Percentiles rank a stretch among this genome's conserved stretches.
These are phyloP conservation scores for Sphaeramia orbicularis DNA, from an alignment of 2,797 vertebrate species.

Conservation along the genomic window DNA sequence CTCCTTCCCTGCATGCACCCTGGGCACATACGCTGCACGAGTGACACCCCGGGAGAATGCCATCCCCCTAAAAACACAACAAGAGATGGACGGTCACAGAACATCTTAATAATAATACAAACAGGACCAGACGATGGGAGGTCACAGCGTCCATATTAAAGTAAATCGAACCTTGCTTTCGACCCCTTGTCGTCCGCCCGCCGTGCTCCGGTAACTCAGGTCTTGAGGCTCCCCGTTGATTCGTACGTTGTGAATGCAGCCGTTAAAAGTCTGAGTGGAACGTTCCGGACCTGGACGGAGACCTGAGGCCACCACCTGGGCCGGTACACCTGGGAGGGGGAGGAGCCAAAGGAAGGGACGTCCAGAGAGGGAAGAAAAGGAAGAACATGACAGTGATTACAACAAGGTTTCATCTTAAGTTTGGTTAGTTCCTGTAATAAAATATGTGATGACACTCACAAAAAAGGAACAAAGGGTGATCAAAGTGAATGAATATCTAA, in stretches of 20 bases:
- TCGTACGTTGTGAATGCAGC: conserved; percentile 94
- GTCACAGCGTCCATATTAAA: no score
- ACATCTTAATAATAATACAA: accelerated
- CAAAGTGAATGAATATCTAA: no score
- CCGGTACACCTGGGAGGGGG: conserved; percentile 87
- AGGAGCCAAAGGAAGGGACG: not conserved
- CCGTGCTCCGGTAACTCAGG: conserved; percentile 85
- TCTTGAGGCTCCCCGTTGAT: conserved; percentile 96
- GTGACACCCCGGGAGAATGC: conserved; percentile 94
- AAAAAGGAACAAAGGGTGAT: not conserved
- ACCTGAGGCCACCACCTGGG: conserved; percentile 88
- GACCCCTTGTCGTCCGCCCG: conserved; percentile 81
- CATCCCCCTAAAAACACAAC: conserved; percentile 74
- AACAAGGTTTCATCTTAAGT: no score
- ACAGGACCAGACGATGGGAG: no score
- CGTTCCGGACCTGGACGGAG: conserved; percentile 92
- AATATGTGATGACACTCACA: conserved; percentile 34
- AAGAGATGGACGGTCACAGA: not conserved
- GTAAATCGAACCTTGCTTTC: conserved; percentile 64
- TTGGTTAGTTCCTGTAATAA: not conserved
- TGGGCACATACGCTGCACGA: conserved; percentile 94
- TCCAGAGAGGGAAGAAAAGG: not conserved
- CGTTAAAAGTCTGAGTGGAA: conserved; percentile 91
- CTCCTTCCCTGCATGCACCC: conserved; percentile 91
- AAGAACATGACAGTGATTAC: not conserved